These are phyloP conservation scores for Phallusia fumigata DNA, from an alignment of 23 tunicate species.

Conservation along the genomic window DNA sequence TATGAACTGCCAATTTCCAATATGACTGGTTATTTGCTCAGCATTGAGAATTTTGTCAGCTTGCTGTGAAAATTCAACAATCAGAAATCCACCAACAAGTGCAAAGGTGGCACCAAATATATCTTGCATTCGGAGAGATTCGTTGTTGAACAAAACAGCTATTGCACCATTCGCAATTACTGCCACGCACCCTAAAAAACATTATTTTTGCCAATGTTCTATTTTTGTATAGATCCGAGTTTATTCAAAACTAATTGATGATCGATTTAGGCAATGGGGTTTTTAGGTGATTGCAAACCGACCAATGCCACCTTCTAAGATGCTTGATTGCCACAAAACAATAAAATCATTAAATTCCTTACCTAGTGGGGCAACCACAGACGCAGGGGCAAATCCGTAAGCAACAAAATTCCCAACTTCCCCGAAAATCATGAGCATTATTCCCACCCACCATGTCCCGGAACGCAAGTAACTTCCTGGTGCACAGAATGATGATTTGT, in stretches of 20 bases:
- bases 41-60: slow-evolving; percentile 43
- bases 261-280: no score
- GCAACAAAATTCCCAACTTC: slow-evolving; percentile 92
- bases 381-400: slow-evolving; percentile 92
- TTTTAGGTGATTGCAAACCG: no score
- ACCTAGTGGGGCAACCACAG: slow-evolving; percentile 94
- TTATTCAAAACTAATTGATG: no score
- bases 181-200: slow-evolving; percentile 54
- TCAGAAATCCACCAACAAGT: slow-evolving; percentile 58
- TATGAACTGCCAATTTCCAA: slow-evolving; percentile 67
- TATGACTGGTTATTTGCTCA: slow-evolving; percentile 31
- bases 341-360: not conserved
- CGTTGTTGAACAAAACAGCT: slow-evolving; percentile 57
- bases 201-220: no score
- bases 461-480: slow-evolving; percentile 51
- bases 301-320: no score
- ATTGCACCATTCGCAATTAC: slow-evolving; percentile 70
- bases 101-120: slow-evolving; percentile 71
- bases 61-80: slow-evolving; percentile 45
- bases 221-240: no score
- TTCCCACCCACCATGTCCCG: slow-evolving; percentile 84
- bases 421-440: slow-evolving; percentile 70
- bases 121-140: slow-evolving; percentile 53
- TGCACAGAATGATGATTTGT: slow-evolving; percentile 16
- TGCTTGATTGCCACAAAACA: no score